These are phyloP conservation scores for Strigops habroptila DNA, from an alignment of 2,113 vertebrate genomes.

Conservation along the genomic window DNA sequence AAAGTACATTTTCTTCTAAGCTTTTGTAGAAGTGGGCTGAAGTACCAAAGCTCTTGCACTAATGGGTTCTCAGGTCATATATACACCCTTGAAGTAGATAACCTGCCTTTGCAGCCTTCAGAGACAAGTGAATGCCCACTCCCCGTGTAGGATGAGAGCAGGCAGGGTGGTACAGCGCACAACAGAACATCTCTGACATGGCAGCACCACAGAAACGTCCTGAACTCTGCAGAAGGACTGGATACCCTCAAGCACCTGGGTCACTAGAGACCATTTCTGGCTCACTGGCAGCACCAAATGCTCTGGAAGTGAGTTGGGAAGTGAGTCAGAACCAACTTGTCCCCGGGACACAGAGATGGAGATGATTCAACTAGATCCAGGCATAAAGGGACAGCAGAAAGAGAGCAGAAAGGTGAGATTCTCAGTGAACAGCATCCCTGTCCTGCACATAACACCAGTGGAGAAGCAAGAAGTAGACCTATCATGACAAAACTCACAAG, in stretches of 20 bases:
- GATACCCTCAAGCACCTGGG: neutral
- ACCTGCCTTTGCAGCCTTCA: neutral
- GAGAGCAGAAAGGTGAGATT: neutral
- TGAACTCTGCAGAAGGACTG: neutral
- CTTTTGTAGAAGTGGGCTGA: too few relatives aligned
- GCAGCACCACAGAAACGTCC: accelerated
- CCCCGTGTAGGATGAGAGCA: neutral
- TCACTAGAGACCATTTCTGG: too few relatives aligned
- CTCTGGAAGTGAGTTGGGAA: neutral
- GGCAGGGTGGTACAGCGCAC: neutral
- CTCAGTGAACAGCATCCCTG: neutral
- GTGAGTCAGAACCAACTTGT: neutral
- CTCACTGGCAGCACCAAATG: neutral
- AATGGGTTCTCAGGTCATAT: too few relatives aligned
- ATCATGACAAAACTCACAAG: neutral
- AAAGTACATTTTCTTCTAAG: neutral
- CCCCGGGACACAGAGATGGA: neutral
- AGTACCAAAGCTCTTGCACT: too few relatives aligned
- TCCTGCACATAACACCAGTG: accelerated
- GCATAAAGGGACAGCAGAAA: neutral
- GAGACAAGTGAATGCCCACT: neutral
- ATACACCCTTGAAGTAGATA: too few relatives aligned
- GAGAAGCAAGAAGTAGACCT: neutral
- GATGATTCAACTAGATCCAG: neutral
- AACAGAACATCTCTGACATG: neutral